Conservation (phyloP, 1,140 invertebrate species). For the Campoletis sonorensis region DNA sequence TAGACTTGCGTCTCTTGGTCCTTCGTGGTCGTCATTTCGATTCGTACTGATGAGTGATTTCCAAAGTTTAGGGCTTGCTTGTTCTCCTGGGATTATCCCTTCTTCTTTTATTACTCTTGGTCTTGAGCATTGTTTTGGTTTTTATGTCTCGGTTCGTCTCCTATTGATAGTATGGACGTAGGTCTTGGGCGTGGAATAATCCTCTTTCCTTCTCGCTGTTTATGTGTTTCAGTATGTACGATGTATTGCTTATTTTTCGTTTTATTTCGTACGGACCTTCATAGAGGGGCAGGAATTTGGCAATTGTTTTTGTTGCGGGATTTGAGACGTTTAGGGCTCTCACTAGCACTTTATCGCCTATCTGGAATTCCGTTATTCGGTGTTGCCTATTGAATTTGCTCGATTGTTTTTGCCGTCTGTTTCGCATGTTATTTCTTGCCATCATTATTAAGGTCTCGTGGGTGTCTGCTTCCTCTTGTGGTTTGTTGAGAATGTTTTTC, state of each 20-base stretch:
- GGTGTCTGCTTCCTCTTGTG: not conserved
- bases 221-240: constrained; percentile 7
- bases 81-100: too few species aligned
- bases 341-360: not conserved
- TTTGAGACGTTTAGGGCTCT: constrained; percentile 18
- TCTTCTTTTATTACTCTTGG: not conserved
- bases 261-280: constrained; percentile 25
- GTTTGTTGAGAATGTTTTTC: not conserved
- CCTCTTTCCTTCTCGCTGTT: not conserved
- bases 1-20: not conserved
- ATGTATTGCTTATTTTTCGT: not conserved
- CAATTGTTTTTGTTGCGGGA: not conserved
- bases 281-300: constrained; percentile 5
- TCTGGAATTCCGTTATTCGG: not conserved
- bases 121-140: not conserved
- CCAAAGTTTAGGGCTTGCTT: too few species aligned
- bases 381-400: not conserved
- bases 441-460: not conserved
- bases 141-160: not conserved
- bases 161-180: constrained; percentile 4
- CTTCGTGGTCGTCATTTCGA: not conserved
- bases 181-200: constrained; percentile 3
- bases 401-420: not conserved
- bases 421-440: not conserved
- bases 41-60: not conserved